Conservation (phyloP, 2,797 vertebrate species). For the Sebastes melanostomus region DNA sequence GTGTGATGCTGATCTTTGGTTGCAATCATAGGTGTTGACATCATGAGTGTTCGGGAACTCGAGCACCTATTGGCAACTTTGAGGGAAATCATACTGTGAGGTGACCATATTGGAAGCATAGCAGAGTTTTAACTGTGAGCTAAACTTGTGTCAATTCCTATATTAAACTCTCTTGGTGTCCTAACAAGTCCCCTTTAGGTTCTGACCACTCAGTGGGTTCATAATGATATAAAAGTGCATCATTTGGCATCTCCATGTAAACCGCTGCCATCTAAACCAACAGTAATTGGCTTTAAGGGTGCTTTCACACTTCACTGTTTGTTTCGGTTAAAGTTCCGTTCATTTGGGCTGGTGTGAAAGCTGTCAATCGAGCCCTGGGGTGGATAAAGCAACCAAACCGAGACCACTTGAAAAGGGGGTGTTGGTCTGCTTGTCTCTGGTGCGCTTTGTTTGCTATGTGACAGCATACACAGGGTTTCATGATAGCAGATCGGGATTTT, state of each 20-base stretch:
- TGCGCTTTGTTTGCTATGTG: too few relatives aligned
- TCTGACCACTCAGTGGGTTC: not conserved
- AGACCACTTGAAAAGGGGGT: too few relatives aligned
- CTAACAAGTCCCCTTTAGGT: not conserved
- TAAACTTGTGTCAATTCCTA: not conserved
- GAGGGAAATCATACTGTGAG: not conserved
- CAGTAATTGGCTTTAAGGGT: not conserved
- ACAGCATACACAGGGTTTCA: too few relatives aligned
- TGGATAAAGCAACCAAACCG: too few relatives aligned
- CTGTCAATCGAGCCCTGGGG: too few relatives aligned
- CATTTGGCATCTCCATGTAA: not conserved
- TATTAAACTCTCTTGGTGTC: not conserved
- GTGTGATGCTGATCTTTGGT: not conserved
- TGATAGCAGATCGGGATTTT: too few relatives aligned
- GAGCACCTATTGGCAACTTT: not conserved
- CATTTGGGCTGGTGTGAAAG: too few relatives aligned
- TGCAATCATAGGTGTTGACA: not conserved
- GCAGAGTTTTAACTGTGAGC: not conserved
- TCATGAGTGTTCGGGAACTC: not conserved
- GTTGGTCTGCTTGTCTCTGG: too few relatives aligned
- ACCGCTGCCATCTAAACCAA: not conserved
- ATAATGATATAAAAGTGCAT: not conserved
- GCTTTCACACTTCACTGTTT: too few relatives aligned
- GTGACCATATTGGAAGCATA: not conserved
- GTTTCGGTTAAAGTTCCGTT: too few relatives aligned